phyloP scores from a whole-genome alignment of 2,113 vertebrate species.

The Sus scrofa region DNA sequence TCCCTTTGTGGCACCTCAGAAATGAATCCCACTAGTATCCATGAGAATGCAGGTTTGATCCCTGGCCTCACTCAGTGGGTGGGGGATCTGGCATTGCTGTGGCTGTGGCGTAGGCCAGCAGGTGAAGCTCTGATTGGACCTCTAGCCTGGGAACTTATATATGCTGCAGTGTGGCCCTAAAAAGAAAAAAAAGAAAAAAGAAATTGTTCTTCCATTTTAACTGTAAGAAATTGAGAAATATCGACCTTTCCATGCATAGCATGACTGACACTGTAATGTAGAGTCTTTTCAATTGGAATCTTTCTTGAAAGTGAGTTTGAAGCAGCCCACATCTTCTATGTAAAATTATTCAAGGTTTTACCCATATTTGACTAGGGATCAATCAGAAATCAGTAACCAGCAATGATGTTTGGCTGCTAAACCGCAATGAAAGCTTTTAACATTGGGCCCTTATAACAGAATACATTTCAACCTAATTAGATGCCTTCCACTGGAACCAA shows the following conservation, averaged over 20 bases:
- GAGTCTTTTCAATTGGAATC: not conserved
- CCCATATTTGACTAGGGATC: constrained; percentile 66
- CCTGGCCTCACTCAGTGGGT: no score
- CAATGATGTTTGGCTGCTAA: constrained; percentile 63
- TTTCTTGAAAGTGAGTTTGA: not conserved
- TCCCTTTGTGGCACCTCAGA: no score
- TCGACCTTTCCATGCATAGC: not conserved
- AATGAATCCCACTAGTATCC: no score
- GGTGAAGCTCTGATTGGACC: no score
- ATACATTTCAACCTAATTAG: constrained; percentile 82
- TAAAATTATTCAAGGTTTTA: constrained; percentile 71
- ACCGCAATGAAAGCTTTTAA: constrained; percentile 64
- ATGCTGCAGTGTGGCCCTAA: no score
- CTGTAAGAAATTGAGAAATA: not conserved
- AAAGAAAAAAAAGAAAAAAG: no score
- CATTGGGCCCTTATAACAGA: constrained; percentile 58
- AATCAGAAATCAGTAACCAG: constrained; percentile 69
- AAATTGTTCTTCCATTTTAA: not conserved
- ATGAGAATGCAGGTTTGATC: no score
- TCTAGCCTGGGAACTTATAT: no score
- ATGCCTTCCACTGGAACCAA: constrained; percentile 82
- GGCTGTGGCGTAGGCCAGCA: no score
- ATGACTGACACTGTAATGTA: not conserved
- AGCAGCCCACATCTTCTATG: not conserved
- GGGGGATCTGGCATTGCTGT: no score